phyloP scores from a whole-genome alignment of 2,888 invertebrate genomes.

The Sarcophaga carnaria region DNA sequence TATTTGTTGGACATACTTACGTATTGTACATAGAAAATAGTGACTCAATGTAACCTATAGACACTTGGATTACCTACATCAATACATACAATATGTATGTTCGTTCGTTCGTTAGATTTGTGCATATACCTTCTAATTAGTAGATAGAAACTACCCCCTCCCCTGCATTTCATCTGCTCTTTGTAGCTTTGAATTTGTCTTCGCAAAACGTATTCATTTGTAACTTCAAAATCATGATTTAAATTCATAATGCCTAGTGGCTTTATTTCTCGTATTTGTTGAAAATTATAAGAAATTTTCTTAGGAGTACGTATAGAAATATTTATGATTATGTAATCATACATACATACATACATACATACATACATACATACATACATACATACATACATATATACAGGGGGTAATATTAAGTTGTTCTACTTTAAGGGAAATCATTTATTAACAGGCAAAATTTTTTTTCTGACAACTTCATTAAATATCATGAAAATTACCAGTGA shows the following conservation, averaged over 20 bases:
- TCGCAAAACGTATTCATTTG: constrained; percentile 28
- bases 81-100: not conserved
- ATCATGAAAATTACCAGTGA: constrained; percentile 34
- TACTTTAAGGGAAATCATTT: constrained; percentile 44
- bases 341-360: too few relatives aligned
- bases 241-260: constrained; percentile 32
- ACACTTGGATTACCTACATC: not conserved
- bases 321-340: not conserved
- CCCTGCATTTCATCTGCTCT: not conserved
- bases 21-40: not conserved
- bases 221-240: constrained; percentile 35
- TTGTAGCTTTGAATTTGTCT: not conserved
- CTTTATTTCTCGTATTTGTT: constrained; percentile 30
- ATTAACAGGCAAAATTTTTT: constrained; percentile 6
- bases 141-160: constrained; percentile 24
- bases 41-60: not conserved
- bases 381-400: too few relatives aligned
- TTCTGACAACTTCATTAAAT: constrained; percentile 30
- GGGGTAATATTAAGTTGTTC: constrained; percentile 35
- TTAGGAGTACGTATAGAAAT: not conserved
- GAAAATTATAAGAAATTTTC: constrained; percentile 21
- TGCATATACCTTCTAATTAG: constrained; percentile 48
- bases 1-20: not conserved
- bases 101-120: not conserved
- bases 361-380: too few relatives aligned